Base-by-base conservation (phyloP, 2,888 invertebrate genomes). In the Lucinisca nassula region DNA sequence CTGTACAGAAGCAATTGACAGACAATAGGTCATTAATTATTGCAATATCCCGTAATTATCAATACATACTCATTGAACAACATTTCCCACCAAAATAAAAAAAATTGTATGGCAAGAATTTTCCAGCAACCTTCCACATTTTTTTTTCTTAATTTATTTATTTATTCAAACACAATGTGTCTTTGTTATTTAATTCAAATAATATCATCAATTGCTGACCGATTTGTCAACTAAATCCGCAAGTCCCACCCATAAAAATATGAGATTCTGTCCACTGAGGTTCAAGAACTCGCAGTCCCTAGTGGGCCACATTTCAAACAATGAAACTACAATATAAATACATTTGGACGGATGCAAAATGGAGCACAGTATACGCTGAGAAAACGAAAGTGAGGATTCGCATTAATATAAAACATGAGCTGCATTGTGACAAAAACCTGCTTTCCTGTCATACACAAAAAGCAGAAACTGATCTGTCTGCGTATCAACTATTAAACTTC, bases 331-430 rank as follows among this genome's bases (percentile, higher is more conserved):
- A 37, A 70, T 78, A 75, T 82, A 76, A 82, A 82, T 61, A 82
- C 55, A 76, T 67, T 81, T 88, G 88, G 88, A 88, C 88, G 88
- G 88, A 88, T 84, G 84, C 82, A 88, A 84, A 88, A 88, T 38
- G 75, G 49, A 72, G 77, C 45, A 77, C 88, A 84, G 85, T 88
- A 88, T 32, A 80, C 70, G 80, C 72, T 35, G 67, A 67, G 35
- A 67, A 58, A 74, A 84, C 37, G 32, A 40, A 37, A 24, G 67
- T 67, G 67, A 67, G 67, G 67, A 67, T 67, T 67, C 67, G 35
- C 35, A 67, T 61, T 67, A 67, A 8, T 45, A 45, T 17, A 45
- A 8, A 12, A n/a, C 17, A 12, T 8, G 45, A 45, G 45, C 8
- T 45, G 45, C 45, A 45, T 45, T 45, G 45, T 17, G 8, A 12